Evolutionary conservation across 2,113 vertebrate genomes (phyloP), one percentile per base, ranked within the genome.

Genomic region (Tenrec ecaudatus): DNA sequence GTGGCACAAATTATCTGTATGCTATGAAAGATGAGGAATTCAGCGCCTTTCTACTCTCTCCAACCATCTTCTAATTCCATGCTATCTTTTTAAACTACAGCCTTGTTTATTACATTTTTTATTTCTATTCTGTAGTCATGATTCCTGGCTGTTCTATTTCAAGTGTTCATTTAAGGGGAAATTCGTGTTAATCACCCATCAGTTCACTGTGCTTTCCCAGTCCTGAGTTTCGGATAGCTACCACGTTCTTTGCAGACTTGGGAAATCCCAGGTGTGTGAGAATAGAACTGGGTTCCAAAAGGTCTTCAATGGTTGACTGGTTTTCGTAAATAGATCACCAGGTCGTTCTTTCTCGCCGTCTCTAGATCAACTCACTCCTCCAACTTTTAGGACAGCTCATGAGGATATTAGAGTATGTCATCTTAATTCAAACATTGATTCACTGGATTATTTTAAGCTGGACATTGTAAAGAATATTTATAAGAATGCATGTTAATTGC

Each of bases 81-180:
- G 77, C 33, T 15, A 22, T 57, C 90, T 53, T 27, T 58, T 94
- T 87, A 89, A 82, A 62, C 47, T 6, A 69, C 60, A 7, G 2
- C 58, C 80, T 64, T 47, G 85, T 91, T 94, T 76, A 82, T 85
- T 82, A 33, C 23, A 71, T 60, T 86, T 29, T 69, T 69, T 60
- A 36, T 77, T 92, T 11, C 16, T 76, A 83, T 94, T 76, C 15
- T 60, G 22, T 57, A 77, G 40, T 19, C 19, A 76, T 47, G 76
- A 38, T 83, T 88, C 33, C 20, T 82, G 73, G n/a, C 31, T 43
- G 0, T 58, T 90, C 73, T n/a, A 9, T 87, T 27, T 73, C 79
- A 73, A 3, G 17, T 85, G 40, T 66, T 86, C 75, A 60, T 89
- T 93, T 57, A 79, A 40, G 27, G 27, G 9, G n/a, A 86, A 53